Percentiles rank a stretch among this genome's conserved stretches.
These are phyloP conservation scores for Bombus superbus DNA, from an alignment of 1,140 invertebrate species.

Conservation along the genomic window DNA sequence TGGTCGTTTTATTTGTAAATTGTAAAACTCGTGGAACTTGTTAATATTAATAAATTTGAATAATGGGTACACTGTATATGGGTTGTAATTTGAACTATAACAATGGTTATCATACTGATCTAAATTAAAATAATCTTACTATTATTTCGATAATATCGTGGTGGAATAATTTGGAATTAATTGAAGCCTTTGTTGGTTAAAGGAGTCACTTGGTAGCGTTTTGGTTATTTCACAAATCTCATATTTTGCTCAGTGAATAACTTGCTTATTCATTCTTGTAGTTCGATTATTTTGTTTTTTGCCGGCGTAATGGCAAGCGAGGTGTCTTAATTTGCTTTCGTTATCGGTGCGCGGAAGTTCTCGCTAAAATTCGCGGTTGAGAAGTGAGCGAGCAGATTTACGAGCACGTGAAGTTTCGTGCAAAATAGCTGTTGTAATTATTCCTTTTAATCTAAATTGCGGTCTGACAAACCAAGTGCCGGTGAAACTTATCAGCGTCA, in stretches of 20 bases:
- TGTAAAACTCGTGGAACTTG: too few relatives aligned
- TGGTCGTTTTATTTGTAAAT: not conserved
- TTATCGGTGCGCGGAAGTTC: constrained; percentile 24
- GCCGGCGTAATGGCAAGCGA: not conserved
- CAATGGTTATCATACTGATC: not conserved
- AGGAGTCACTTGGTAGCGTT: not conserved
- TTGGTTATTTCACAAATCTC: not conserved
- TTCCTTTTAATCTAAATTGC: constrained; percentile 51
- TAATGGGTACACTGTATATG: too few relatives aligned
- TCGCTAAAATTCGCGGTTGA: not conserved
- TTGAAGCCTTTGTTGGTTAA: not conserved
- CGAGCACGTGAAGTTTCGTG: constrained; percentile 37
- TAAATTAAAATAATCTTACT: not conserved
- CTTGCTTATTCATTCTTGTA: not conserved
- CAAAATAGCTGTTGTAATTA: constrained; percentile 43
- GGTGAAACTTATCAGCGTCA: constrained; percentile 28
- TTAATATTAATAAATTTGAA: too few relatives aligned
- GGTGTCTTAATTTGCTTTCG: constrained; percentile 24
- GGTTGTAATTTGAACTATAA: too few relatives aligned
- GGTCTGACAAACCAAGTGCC: constrained; percentile 14
- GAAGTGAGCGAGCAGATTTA: constrained; percentile 35
- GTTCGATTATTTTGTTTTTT: constrained; percentile 4
- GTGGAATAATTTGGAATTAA: not conserved
- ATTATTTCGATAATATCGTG: not conserved
- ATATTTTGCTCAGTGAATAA: not conserved